Evolutionary conservation across 1,140 invertebrate species (phyloP).

Genomic region (Pollicipes pollicipes): DNA sequence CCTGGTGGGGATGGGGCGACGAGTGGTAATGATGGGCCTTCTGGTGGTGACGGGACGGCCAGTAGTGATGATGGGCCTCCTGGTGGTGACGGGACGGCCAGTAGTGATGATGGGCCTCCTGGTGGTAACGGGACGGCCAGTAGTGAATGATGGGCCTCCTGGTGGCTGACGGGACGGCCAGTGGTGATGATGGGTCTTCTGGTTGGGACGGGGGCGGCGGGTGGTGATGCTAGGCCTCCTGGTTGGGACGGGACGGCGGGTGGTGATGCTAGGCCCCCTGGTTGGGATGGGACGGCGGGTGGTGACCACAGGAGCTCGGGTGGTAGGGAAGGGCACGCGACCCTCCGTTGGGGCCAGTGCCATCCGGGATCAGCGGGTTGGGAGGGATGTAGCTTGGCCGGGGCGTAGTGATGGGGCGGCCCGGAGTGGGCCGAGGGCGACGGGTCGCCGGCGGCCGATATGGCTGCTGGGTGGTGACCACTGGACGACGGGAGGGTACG

Average conservation of each 20-base stretch:
- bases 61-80: neutral
- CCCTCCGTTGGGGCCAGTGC: neutral
- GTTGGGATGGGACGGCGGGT: neutral
- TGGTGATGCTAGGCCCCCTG: too few species aligned
- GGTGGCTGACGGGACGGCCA: neutral
- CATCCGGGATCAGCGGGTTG: neutral
- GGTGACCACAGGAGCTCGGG: neutral
- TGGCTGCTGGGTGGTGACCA: too few species aligned
- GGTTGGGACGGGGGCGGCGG: neutral
- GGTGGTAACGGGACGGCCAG: too few species aligned
- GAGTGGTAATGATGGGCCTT: neutral
- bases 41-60: neutral
- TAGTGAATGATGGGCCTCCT: neutral
- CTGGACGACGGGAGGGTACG: too few species aligned
- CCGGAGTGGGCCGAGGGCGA: neutral
- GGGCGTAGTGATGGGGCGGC: neutral
- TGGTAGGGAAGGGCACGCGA: neutral
- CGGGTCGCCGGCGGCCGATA: neutral
- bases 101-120: neutral
- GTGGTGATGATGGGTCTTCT: too few species aligned
- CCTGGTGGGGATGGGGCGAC: neutral
- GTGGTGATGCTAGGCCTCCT: neutral
- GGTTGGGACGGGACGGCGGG: neutral
- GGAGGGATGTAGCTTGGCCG: neutral
- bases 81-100: neutral